phyloP scores from a whole-genome alignment of 1,140 invertebrate genomes.

The Phymorhynchus buccinoides region DNA sequence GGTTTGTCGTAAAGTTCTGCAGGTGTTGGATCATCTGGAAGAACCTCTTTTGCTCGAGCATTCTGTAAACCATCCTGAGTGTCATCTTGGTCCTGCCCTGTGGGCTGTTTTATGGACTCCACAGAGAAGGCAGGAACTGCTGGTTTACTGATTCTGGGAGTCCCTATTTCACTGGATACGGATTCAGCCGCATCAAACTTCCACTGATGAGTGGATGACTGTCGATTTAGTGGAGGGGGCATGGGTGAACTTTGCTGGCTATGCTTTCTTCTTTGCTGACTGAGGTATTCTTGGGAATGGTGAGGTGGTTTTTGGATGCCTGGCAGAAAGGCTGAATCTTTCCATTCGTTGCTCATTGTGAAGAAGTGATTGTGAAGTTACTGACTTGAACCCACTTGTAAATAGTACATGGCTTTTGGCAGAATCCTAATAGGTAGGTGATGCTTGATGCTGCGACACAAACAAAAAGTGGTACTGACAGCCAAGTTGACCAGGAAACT shows the following conservation, averaged over 20 bases:
- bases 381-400: too few species aligned
- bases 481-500: too few species aligned
- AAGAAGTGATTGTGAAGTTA: neutral
- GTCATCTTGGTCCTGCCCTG: constrained; percentile 42
- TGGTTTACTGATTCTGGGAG: neutral
- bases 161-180: neutral
- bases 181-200: constrained; percentile 9
- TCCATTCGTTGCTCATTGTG: neutral
- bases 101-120: constrained; percentile 16
- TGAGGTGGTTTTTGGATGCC: constrained; percentile 29
- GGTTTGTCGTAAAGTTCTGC: constrained; percentile 42
- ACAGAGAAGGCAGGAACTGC: neutral
- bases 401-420: too few species aligned
- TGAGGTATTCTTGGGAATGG: neutral
- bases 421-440: too few species aligned
- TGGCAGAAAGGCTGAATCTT: neutral
- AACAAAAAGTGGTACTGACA: too few species aligned
- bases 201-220: constrained; percentile 28
- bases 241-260: neutral
- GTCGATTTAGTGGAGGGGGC: neutral
- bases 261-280: neutral
- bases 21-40: constrained; percentile 43
- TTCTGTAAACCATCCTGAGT: constrained; percentile 47
- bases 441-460: too few species aligned
- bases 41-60: constrained; percentile 23